Percentiles rank a stretch among this genome's conserved stretches.
Conservation (phyloP, 92 coral and sea anemone genomes). For the Epizoanthus scotinus region DNA sequence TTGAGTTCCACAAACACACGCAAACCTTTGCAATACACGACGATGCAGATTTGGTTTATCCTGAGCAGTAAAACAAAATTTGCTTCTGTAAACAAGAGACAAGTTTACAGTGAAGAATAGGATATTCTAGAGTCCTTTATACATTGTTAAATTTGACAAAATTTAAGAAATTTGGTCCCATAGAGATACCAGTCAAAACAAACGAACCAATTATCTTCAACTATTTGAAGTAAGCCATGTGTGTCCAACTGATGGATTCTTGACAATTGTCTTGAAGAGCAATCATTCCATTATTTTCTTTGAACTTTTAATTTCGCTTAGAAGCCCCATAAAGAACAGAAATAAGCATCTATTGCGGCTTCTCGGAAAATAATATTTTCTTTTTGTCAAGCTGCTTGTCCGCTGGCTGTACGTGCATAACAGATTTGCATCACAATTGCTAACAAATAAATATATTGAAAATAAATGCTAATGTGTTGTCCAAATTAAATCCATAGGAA, state of each 20-base stretch:
- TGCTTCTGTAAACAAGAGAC: not conserved
- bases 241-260: not conserved
- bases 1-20: not conserved
- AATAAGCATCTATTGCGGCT: not conserved
- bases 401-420: not conserved
- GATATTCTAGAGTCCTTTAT: not conserved
- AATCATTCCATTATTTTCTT: not conserved
- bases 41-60: not conserved
- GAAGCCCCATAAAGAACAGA: not conserved
- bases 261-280: no score
- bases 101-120: not conserved
- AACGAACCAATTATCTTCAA: not conserved
- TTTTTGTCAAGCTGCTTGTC: not conserved
- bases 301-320: not conserved
- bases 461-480: slow-evolving; percentile 7
- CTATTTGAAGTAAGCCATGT: slow-evolving; percentile 24
- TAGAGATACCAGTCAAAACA: slow-evolving; percentile 12
- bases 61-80: not conserved
- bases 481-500: not conserved
- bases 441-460: not conserved
- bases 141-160: slow-evolving; percentile 28
- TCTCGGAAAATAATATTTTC: not conserved
- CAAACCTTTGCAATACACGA: not conserved
- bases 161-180: slow-evolving; percentile 10
- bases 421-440: not conserved